Conservation (phyloP, 64 coral and sea anemone species). For the Anthopleura sola region DNA sequence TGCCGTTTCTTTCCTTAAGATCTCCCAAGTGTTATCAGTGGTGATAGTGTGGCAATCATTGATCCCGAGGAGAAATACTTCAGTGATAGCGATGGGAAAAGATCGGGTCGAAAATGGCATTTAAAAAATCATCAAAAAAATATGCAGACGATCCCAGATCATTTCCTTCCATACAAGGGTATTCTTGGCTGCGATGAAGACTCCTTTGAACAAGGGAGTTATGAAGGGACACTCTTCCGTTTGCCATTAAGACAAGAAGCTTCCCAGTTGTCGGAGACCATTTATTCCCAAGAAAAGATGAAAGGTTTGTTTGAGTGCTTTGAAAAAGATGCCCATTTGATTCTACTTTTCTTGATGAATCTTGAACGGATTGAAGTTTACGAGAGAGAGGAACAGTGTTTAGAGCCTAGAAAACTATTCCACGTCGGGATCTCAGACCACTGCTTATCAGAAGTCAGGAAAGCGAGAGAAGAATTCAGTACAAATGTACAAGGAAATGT, state of each 20-base stretch:
- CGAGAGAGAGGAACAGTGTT: slow-evolving; percentile 14
- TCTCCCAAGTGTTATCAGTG: slow-evolving; percentile 81
- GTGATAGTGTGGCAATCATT: slow-evolving; percentile 43
- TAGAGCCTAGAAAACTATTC: slow-evolving; percentile 46
- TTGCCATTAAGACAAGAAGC: slow-evolving; percentile 67
- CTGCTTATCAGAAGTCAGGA: slow-evolving; percentile 12
- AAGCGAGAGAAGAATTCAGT: slow-evolving; percentile 47
- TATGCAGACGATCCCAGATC: not conserved
- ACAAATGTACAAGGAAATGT: not conserved
- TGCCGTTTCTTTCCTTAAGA: slow-evolving; percentile 18
- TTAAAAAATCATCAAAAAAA: not conserved
- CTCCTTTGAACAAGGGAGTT: slow-evolving; percentile 36
- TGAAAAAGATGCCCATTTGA: slow-evolving; percentile 62
- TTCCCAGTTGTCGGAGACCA: slow-evolving; percentile 73
- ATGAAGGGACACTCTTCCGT: slow-evolving; percentile 84
- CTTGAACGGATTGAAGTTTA: slow-evolving; percentile 77
- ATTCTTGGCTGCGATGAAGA: slow-evolving; percentile 68
- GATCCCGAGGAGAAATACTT: slow-evolving; percentile 83
- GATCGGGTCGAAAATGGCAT: slow-evolving; percentile 40
- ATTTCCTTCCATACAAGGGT: slow-evolving; percentile 79
- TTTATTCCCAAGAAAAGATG: slow-evolving; percentile 77
- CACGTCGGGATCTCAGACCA: slow-evolving; percentile 31
- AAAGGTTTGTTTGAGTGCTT: slow-evolving; percentile 72
- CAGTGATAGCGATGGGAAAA: slow-evolving; percentile 11
- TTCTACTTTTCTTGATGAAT: slow-evolving; percentile 72